Conservation (phyloP, 2,797 vertebrate species). For the Lithobates sylvaticus region DNA sequence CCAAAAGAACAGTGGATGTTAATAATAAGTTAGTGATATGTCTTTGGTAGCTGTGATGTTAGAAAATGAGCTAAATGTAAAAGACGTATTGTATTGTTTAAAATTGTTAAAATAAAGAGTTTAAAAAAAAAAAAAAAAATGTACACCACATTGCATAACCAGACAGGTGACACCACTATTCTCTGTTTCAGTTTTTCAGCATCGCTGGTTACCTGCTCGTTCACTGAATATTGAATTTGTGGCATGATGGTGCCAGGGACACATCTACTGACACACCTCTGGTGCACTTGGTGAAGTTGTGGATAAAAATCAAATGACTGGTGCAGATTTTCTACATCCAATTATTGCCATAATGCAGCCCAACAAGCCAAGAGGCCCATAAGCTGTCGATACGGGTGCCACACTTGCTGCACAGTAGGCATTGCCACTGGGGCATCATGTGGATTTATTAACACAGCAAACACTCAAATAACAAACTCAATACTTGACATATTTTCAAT, state of each 20-base stretch:
- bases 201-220: not conserved
- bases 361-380: too few species aligned
- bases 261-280: too few species aligned
- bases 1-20: too few species aligned
- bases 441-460: not conserved
- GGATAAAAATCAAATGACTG: not conserved
- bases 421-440: not conserved
- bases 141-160: not conserved
- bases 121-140: too few species aligned
- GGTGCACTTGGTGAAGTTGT: not conserved
- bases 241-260: too few species aligned
- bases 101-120: too few species aligned
- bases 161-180: not conserved
- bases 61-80: too few species aligned
- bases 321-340: not conserved
- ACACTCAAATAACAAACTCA: not conserved
- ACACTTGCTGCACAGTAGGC: not conserved
- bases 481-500: not conserved
- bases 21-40: too few species aligned
- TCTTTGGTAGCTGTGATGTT: too few species aligned
- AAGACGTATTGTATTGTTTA: too few species aligned
- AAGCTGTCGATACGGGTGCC: not conserved
- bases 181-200: not conserved
- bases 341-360: not conserved
- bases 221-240: too few species aligned